Evolutionary conservation across 1,140 invertebrate species (phyloP).

Genomic region (Drosophila nigromelanica): DNA sequence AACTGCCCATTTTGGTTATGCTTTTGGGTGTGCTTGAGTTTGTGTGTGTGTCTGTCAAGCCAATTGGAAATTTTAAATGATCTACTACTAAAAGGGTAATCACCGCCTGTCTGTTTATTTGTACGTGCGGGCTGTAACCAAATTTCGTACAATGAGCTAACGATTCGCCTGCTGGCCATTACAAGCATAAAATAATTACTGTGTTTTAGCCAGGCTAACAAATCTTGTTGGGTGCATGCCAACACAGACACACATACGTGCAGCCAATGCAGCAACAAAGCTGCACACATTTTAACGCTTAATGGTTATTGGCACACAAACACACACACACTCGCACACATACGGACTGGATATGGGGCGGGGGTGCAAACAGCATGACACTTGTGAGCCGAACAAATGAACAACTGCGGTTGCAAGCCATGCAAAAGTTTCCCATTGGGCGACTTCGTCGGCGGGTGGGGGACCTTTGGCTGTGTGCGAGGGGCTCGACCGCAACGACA

Average conservation of each 20-base stretch:
- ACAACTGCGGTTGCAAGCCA: conserved; percentile 62
- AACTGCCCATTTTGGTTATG: conserved; percentile 19
- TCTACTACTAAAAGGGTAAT: conserved; percentile 40
- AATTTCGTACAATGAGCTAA: conserved; percentile 21
- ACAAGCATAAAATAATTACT: conserved; percentile 72
- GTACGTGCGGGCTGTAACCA: conserved; percentile 1
- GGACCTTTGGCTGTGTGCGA: background rate
- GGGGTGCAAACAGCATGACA: conserved; percentile 67
- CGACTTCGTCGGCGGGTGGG: conserved; percentile 11
- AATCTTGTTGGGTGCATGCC: conserved; percentile 57
- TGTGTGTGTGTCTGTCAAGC: conserved; percentile 42
- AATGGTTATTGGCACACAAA: conserved; percentile 75
- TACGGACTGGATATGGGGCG: too few relatives aligned
- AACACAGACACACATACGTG: conserved; percentile 26
- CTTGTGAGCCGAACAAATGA: conserved; percentile 72
- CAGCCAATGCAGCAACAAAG: conserved; percentile 40
- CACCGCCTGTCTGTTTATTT: conserved; percentile 7
- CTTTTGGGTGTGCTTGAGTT: conserved; percentile 17
- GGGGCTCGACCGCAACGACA: conserved; percentile 62
- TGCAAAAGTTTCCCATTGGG: conserved; percentile 59
- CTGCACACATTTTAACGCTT: conserved; percentile 77
- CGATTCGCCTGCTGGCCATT: conserved; percentile 16
- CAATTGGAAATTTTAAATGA: conserved; percentile 78
- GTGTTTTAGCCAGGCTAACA: conserved; percentile 52
- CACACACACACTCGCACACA: conserved; percentile 20